Conservation (phyloP, 1,140 invertebrate species). For the Scaptomyza montana region DNA sequence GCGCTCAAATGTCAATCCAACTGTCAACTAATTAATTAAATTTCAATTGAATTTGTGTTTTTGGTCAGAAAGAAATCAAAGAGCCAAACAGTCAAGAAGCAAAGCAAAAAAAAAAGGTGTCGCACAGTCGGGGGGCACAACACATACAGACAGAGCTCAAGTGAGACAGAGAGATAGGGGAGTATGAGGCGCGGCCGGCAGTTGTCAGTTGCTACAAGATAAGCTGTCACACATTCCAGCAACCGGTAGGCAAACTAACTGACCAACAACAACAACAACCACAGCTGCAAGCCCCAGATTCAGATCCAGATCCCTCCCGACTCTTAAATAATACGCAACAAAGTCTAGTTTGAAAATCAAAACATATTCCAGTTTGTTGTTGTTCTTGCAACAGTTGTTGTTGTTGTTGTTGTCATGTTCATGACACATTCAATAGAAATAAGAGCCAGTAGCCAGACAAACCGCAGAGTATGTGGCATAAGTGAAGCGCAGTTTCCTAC, state of each 20-base stretch:
- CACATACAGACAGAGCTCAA: background rate
- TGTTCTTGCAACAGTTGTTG: conserved; percentile 7
- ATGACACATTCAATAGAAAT: conserved; percentile 82
- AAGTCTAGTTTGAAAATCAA: conserved; percentile 77
- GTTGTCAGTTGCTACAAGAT: conserved; percentile 81
- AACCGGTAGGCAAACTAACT: conserved; percentile 39
- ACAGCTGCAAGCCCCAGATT: conserved; percentile 10
- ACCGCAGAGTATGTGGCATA: conserved; percentile 36
- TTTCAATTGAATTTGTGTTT: conserved; percentile 79
- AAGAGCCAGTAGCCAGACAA: conserved; percentile 61
- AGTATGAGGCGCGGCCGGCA: conserved; percentile 36
- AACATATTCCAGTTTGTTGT: conserved; percentile 58
- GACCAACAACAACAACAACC: conserved; percentile 1
- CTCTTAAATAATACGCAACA: conserved; percentile 62
- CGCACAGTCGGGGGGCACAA: conserved; percentile 66
- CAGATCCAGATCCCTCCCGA: conserved; percentile 27
- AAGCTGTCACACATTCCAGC: conserved; percentile 80
- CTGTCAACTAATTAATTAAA: conserved; percentile 83
- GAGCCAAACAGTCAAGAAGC: conserved; percentile 10
- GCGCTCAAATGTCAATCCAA: conserved; percentile 74
- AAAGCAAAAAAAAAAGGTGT: conserved; percentile 42
- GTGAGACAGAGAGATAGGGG: background rate
- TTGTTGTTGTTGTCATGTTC: conserved; percentile 46
- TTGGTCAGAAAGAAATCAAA: conserved; percentile 49
- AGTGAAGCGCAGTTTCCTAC: conserved; percentile 29